These are phyloP conservation scores for Anthonomus grandis DNA, from an alignment of 1,140 invertebrate genomes.

Conservation along the genomic window DNA sequence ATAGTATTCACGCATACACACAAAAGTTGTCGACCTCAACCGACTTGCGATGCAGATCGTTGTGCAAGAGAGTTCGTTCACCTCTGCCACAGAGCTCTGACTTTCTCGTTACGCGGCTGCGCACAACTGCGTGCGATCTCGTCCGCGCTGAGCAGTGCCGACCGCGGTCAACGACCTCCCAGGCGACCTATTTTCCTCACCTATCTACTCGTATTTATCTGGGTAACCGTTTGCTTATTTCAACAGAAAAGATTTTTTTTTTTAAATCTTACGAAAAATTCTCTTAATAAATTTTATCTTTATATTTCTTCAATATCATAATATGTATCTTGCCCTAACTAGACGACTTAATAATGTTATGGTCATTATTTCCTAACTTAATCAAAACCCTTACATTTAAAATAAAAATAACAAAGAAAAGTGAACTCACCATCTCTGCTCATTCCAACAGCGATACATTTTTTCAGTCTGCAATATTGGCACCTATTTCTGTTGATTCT, in stretches of 20 bases:
- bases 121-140: constrained; percentile 21
- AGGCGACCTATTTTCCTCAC: constrained; percentile 37
- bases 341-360: too few species aligned
- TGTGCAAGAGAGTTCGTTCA: constrained; percentile 44
- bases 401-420: constrained; percentile 5
- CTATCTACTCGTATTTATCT: constrained; percentile 15
- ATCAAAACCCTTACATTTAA: too few species aligned
- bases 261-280: not conserved
- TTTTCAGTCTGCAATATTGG: constrained; percentile 95
- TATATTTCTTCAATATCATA: too few species aligned
- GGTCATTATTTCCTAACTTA: too few species aligned
- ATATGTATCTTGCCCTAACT: too few species aligned
- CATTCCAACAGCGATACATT: constrained; percentile 98
- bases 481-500: constrained; percentile 96
- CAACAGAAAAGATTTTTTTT: constrained; percentile 1
- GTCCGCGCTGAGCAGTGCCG: constrained; percentile 32
- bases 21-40: constrained; percentile 46
- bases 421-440: constrained; percentile 86
- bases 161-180: constrained; percentile 43
- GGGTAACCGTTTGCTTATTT: too few species aligned
- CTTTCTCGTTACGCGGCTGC: too few species aligned
- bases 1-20: constrained; percentile 15
- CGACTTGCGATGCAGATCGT: constrained; percentile 39
- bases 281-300: too few species aligned
- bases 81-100: too few species aligned